Evolutionary conservation across 2,797 vertebrate genomes (phyloP).

Genomic region (Petrocephalus sullivani): DNA sequence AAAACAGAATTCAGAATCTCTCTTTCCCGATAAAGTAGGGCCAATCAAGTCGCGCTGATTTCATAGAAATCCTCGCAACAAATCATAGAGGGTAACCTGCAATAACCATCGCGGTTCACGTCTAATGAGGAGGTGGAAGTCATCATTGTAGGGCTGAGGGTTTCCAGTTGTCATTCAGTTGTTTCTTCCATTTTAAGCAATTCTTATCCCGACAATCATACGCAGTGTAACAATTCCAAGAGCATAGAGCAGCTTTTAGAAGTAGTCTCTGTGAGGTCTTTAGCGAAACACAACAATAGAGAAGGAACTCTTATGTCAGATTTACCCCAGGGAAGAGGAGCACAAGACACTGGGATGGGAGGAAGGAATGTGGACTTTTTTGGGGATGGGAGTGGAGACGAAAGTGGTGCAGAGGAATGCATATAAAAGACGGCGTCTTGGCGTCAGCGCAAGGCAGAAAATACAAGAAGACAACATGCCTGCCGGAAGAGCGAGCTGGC

Average conservation of each 20-base stretch:
- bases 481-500: neutral
- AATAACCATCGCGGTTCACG: neutral
- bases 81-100: neutral
- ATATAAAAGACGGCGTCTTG: neutral
- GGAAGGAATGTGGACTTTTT: neutral
- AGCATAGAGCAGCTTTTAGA: neutral
- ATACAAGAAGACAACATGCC: neutral
- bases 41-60: neutral
- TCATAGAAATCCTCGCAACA: neutral
- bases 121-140: neutral
- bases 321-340: neutral
- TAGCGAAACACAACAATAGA: neutral
- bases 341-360: neutral
- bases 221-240: neutral
- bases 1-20: neutral
- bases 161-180: neutral
- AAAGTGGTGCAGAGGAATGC: conserved; percentile 1
- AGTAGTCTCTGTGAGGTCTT: neutral
- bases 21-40: neutral
- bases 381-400: neutral
- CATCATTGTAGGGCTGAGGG: neutral
- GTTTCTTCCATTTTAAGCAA: neutral
- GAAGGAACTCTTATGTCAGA: neutral
- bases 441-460: neutral
- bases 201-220: conserved; percentile 1